Base-by-base conservation (phyloP, 2,113 vertebrate genomes). In the Herpetotheres cachinnans region DNA sequence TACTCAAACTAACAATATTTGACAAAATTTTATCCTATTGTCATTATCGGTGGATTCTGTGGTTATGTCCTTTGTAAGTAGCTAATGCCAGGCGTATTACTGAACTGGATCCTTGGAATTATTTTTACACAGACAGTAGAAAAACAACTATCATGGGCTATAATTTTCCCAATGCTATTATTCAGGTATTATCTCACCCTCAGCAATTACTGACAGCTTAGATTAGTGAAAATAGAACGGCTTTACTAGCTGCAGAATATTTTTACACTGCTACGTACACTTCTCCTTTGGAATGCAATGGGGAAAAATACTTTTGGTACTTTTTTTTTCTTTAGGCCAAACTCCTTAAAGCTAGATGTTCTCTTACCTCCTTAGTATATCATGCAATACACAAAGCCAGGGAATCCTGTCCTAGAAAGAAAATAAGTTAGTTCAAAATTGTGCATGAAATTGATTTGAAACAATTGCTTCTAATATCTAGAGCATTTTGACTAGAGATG, bases 321-420 rank as follows among this genome's bases (percentile, higher is more conserved):
- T 42, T 42, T 19, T 58, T 77, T 36, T 59, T 29, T 63, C 42
- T 36, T 73, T 13, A 77, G 38, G 24, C 32, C 26, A 30, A 88
- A 61, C 6, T 50, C 29, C 19, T 47, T 50, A 29, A 50, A 92
- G 44, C 4, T 14, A 21, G 21, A 22, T 54, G 59, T 46, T 77
- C 29, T 95, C 97, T 98, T 98, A 99, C 99, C 98, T 99, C 85
- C 97, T 86, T 90, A 99, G 97, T 84, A 99, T 95, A 74, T 98
- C 97, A 89, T 99, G 99, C 74, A 99, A 95, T 52, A 83, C 96
- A 78, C 98, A 98, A 83, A 99, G 98, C 99, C 99, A 99, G 21
- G 99, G 99, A 25, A 98, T 97, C 93, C 99, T 98, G 96, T 99
- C 99, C 99, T 99, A 95, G 86, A 97, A 97, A 86, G 15, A 90